phyloP scores from a whole-genome alignment of 1,140 invertebrate species.

The Drosophila bifasciata region DNA sequence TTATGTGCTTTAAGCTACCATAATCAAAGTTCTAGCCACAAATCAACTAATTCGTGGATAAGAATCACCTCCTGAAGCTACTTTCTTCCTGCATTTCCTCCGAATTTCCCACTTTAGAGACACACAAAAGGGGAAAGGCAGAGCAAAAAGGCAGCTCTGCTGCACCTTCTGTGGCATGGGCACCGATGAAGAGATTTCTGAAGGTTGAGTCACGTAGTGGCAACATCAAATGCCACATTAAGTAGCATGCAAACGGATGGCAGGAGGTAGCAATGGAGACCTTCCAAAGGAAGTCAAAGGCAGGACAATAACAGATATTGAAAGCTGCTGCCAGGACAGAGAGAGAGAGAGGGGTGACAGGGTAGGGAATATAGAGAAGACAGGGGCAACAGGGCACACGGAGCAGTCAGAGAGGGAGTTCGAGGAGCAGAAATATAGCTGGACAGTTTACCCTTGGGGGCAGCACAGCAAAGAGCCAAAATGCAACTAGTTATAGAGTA shows the following conservation, averaged over 20 bases:
- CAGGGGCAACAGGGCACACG: not conserved
- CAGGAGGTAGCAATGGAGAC: conserved; percentile 2
- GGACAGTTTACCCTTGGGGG: conserved; percentile 32
- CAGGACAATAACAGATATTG: conserved; percentile 71
- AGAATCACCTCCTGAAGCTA: no score
- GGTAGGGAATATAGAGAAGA: no score
- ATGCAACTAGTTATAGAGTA: conserved; percentile 54
- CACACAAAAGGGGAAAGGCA: conserved; percentile 13
- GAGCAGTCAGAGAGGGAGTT: conserved; percentile 10
- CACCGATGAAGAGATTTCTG: conserved; percentile 37
- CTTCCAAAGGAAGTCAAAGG: conserved; percentile 39
- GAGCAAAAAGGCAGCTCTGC: conserved; percentile 15
- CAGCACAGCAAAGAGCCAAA: conserved; percentile 16
- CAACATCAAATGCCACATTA: conserved; percentile 62
- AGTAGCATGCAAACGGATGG: conserved; percentile 67
- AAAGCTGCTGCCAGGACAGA: conserved; percentile 42
- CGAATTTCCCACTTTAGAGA: no score
- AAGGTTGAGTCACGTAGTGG: conserved; percentile 62
- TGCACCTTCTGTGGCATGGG: conserved; percentile 22
- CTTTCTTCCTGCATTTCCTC: no score
- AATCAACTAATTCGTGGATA: no score
- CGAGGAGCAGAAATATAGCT: conserved; percentile 1
- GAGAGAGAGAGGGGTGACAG: not conserved
- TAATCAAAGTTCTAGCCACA: no score
- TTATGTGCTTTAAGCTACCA: no score